Percentiles rank a stretch among this genome's conserved stretches.
Conservation (phyloP, 2,888 invertebrate genomes). For the Ligdia adustata region DNA sequence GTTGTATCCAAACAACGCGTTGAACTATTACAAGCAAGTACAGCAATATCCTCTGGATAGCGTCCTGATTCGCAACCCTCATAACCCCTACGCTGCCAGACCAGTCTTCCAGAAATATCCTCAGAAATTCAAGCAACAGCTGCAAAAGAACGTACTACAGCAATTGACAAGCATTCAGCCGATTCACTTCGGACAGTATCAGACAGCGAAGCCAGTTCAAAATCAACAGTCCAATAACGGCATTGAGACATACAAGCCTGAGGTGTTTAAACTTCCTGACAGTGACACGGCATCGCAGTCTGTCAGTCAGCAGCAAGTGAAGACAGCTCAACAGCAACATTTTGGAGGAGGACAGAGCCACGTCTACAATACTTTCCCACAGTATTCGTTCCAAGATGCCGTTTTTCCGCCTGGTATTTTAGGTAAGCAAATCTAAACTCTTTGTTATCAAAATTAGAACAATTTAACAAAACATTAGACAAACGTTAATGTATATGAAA, state of each 20-base stretch:
- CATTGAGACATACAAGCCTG: constrained; percentile 69
- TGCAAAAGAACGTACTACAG: constrained; percentile 64
- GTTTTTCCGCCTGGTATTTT: constrained; percentile 69
- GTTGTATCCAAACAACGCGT: constrained; percentile 46
- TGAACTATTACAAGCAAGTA: constrained; percentile 68
- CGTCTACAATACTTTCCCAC: constrained; percentile 56
- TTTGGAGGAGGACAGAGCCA: constrained; percentile 50
- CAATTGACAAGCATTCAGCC: constrained; percentile 70
- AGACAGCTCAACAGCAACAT: constrained; percentile 71
- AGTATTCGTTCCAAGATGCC: constrained; percentile 68
- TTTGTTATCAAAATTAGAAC: neutral
- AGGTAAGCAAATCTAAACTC: constrained; percentile 58
- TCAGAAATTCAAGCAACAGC: constrained; percentile 63
- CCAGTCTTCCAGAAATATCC: constrained; percentile 67
- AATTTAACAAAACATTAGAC: neutral
- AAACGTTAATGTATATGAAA: neutral
- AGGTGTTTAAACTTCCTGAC: constrained; percentile 71
- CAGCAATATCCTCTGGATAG: constrained; percentile 72
- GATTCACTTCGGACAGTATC: constrained; percentile 68
- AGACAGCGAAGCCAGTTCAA: constrained; percentile 60
- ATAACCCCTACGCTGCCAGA: constrained; percentile 66
- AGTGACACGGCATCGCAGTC: constrained; percentile 67
- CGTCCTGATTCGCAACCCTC: constrained; percentile 67
- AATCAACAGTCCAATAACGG: constrained; percentile 40
- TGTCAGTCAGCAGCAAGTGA: constrained; percentile 66